Conservation (phyloP, 2,888 invertebrate species). For the Macrophya alboannulata region DNA sequence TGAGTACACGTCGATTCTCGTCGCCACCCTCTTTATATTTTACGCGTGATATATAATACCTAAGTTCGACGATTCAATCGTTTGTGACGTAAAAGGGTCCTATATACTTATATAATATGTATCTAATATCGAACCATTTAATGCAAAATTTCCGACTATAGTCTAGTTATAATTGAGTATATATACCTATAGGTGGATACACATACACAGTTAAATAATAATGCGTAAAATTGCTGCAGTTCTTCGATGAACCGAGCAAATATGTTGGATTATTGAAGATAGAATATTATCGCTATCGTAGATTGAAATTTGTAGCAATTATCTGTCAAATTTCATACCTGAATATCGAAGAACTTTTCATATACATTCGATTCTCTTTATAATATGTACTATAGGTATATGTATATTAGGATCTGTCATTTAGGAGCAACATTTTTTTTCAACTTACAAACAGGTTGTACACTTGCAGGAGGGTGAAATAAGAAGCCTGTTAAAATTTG, state of each 20-base stretch:
- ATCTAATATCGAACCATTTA: neutral
- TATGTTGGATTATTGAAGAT: neutral
- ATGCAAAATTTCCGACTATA: neutral
- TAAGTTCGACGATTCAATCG: too few species aligned
- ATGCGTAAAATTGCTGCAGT: neutral
- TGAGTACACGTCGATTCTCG: neutral
- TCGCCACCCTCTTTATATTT: neutral
- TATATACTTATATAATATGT: neutral
- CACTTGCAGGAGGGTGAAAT: too few species aligned
- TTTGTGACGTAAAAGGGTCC: too few species aligned
- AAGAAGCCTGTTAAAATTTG: too few species aligned
- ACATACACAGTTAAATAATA: neutral
- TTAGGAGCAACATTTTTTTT: too few species aligned
- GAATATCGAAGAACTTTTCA: too few species aligned
- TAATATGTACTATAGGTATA: too few species aligned
- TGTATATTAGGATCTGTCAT: too few species aligned
- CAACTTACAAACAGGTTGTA: too few species aligned
- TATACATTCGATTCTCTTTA: too few species aligned
- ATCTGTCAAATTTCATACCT: neutral
- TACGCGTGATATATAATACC: too few species aligned
- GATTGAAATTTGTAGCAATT: too few species aligned
- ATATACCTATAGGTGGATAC: neutral
- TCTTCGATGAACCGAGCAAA: neutral
- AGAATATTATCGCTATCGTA: neutral
- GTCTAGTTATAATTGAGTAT: neutral